Evolutionary conservation across 2,113 vertebrate species (phyloP).

Genomic region (Notiomystis cincta): DNA sequence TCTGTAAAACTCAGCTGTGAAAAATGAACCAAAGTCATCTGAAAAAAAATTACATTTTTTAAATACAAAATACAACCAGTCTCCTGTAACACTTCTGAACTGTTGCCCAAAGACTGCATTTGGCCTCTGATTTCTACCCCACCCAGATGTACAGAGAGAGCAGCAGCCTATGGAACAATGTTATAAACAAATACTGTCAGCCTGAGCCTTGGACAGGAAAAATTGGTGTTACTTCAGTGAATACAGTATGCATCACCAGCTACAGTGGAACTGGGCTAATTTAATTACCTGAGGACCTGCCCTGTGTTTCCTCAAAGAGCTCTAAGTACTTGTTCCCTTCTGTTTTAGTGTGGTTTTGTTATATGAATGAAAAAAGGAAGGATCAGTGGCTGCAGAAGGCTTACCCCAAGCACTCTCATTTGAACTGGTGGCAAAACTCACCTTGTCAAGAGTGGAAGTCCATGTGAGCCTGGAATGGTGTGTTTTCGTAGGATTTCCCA

Average conservation of each 20-base stretch:
- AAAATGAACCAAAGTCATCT: background rate
- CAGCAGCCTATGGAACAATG: background rate
- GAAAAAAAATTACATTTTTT: background rate
- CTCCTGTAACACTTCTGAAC: background rate
- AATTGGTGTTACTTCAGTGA: background rate
- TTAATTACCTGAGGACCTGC: background rate
- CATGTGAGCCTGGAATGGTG: background rate
- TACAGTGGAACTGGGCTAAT: background rate
- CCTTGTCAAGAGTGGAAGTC: background rate
- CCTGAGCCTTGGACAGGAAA: background rate
- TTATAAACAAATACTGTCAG: background rate
- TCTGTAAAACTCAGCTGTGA: background rate
- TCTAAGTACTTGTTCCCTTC: background rate
- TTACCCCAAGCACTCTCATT: background rate
- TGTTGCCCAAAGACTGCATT: background rate
- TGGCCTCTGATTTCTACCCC: background rate
- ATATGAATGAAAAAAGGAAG: background rate
- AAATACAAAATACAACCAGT: background rate
- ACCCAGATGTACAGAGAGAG: background rate
- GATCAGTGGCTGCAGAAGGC: background rate
- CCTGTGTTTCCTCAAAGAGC: background rate
- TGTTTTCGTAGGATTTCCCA: background rate
- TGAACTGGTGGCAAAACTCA: background rate
- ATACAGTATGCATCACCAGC: background rate
- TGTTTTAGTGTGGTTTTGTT: background rate